Base-by-base conservation (phyloP, 1,140 invertebrate species). In the Heliconius eleuchia region DNA sequence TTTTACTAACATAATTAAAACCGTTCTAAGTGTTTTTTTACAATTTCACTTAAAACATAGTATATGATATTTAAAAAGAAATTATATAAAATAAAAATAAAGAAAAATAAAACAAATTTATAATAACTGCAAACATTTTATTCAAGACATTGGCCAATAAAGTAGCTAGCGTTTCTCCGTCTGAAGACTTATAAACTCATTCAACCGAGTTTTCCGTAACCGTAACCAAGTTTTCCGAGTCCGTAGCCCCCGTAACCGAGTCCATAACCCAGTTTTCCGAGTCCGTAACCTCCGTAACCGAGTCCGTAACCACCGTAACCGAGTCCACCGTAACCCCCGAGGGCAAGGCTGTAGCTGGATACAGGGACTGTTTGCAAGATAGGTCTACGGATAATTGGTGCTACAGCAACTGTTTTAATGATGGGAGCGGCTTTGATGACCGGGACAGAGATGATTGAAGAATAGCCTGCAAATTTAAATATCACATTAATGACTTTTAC, bases 341-440 rank as follows among this genome's bases (percentile, higher is more conserved):
- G 23, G 27, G 9, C 9, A 8, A 75, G 23, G 13, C 74, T 39
- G 16, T 30, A 57, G 42, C 39, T 71, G 75, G 66, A 57, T 5
- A 55, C 27, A 1, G 74, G 74, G 16, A 75, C 30, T 5, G 74
- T 34, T 52, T 52, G 42, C 16, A 75, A 27, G 19, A 75, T 37
- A 34, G 74, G 74, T 52, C 11, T 34, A 30, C 30, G 34, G 30
- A 75, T 75, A 37, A 75, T 75, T n/a, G 74, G 74, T 18, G 74
- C 46, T n/a, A 52, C 42, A 19, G 74, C 74, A 37, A 75, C 74
- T 37, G 42, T 8, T 23, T 75, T 75, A 18, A 75, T 57, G 50
- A 75, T 75, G 1, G 74, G 74, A 30, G 74, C 52, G 13, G 60
- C 23, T 75, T 57, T 75, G 27, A 75, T 75, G 19, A 75, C 52